Conservation (phyloP, 1,140 invertebrate genomes). For the Drosophila melanica region DNA sequence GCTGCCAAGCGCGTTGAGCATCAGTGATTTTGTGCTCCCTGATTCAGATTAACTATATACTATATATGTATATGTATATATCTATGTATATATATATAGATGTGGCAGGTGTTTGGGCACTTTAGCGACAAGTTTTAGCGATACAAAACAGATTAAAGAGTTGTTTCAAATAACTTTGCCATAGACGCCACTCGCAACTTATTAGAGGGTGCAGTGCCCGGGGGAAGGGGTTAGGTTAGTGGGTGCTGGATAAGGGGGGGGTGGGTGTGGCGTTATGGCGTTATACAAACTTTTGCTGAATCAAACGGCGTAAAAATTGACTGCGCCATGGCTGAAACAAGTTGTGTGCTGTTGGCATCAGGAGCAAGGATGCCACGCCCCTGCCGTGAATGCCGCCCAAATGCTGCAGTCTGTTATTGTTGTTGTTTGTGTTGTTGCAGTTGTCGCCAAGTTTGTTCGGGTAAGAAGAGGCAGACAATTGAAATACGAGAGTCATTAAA, state of each 20-base stretch:
- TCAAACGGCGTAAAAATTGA: slow-evolving; percentile 73
- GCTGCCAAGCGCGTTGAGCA: not conserved
- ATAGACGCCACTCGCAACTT: not conserved
- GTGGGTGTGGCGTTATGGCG: not conserved
- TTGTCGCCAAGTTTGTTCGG: slow-evolving; percentile 39
- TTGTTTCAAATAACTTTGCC: slow-evolving; percentile 48
- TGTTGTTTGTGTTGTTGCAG: slow-evolving; percentile 35
- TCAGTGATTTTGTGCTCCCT: not conserved
- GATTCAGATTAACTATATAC: slow-evolving; percentile 48
- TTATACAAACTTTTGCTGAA: slow-evolving; percentile 70
- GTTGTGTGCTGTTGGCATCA: slow-evolving; percentile 34
- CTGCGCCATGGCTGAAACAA: slow-evolving; percentile 49
- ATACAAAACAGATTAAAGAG: slow-evolving; percentile 69
- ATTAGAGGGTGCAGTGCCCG: too few species aligned
- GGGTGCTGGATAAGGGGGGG: too few species aligned
- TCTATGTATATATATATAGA: too few species aligned
- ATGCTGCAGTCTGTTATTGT: slow-evolving; percentile 35
- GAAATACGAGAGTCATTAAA: slow-evolving; percentile 79
- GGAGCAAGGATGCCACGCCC: slow-evolving; percentile 43
- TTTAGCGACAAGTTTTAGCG: slow-evolving; percentile 40
- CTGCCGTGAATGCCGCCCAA: slow-evolving; percentile 40
- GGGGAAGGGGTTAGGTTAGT: not conserved
- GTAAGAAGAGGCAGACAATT: slow-evolving; percentile 59
- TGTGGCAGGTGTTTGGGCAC: slow-evolving; percentile 12
- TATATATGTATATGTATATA: not conserved